Percentiles rank a stretch among this genome's conserved stretches.
Conservation (phyloP, 1,140 invertebrate species). For the Chelonus insularis region DNA sequence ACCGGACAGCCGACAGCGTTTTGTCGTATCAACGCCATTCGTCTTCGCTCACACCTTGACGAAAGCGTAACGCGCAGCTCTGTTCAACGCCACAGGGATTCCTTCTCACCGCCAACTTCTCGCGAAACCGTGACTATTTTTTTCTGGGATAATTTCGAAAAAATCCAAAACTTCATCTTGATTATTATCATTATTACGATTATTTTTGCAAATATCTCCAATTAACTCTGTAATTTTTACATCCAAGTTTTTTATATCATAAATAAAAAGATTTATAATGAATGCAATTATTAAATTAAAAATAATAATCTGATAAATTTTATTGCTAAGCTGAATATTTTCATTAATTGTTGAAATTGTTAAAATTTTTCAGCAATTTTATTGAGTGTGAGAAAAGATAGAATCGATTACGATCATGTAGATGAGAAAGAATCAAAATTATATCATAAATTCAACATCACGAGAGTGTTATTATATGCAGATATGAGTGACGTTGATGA, state of each 20-base stretch:
- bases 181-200: neutral
- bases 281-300: too few relatives aligned
- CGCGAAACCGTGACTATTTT: conserved; percentile 12
- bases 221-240: too few relatives aligned
- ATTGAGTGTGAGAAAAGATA: too few relatives aligned
- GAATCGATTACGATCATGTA: too few relatives aligned
- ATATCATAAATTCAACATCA: too few relatives aligned
- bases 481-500: conserved; percentile 38
- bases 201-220: neutral
- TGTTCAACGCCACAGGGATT: conserved; percentile 11
- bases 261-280: too few relatives aligned
- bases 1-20: conserved; percentile 33
- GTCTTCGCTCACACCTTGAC: conserved; percentile 40
- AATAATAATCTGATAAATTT: too few relatives aligned
- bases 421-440: too few relatives aligned
- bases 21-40: conserved; percentile 41
- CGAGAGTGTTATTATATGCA: conserved; percentile 41
- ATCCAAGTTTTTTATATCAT: too few relatives aligned
- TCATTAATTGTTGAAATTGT: too few relatives aligned
- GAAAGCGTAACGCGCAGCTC: conserved; percentile 31
- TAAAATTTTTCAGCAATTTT: too few relatives aligned
- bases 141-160: neutral
- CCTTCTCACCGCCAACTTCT: conserved; percentile 2
- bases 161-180: neutral
- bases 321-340: too few relatives aligned